Evolutionary conservation across 1,140 invertebrate species (phyloP).

Genomic region (Melitaea cinxia): DNA sequence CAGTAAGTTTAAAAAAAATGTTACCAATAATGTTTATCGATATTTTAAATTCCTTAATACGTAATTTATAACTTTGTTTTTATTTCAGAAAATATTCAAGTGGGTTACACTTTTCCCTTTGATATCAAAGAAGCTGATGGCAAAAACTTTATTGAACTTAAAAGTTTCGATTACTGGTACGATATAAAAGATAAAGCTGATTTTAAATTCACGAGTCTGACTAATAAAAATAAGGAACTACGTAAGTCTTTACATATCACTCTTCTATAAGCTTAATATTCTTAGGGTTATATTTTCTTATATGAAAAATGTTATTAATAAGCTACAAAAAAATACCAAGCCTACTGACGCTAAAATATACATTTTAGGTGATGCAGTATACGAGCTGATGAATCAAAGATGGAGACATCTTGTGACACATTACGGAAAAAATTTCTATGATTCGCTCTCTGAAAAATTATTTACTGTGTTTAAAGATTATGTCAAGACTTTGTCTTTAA

Average conservation of each 20-base stretch:
- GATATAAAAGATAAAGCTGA: conserved; percentile 46
- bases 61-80: not conserved
- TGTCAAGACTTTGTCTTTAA: not conserved
- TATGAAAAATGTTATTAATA: too few relatives aligned
- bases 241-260: too few relatives aligned
- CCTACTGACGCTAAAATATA: too few relatives aligned
- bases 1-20: too few relatives aligned
- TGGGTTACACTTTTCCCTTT: conserved; percentile 44
- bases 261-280: too few relatives aligned
- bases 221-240: conserved; percentile 55
- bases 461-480: not conserved
- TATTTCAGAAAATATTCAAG: conserved; percentile 50
- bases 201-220: conserved; percentile 51
- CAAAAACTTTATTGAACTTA: conserved; percentile 49
- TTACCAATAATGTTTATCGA: too few relatives aligned
- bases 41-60: too few relatives aligned
- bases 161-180: conserved; percentile 46
- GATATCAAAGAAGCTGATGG: conserved; percentile 48
- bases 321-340: too few relatives aligned
- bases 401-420: conserved; percentile 43
- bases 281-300: too few relatives aligned
- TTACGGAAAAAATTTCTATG: conserved; percentile 39
- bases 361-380: conserved; percentile 53
- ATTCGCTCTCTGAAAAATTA: not conserved
- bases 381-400: conserved; percentile 48